Evolutionary conservation across 2,888 invertebrate genomes (phyloP).

Genomic region (Acanthosepion esculentum): DNA sequence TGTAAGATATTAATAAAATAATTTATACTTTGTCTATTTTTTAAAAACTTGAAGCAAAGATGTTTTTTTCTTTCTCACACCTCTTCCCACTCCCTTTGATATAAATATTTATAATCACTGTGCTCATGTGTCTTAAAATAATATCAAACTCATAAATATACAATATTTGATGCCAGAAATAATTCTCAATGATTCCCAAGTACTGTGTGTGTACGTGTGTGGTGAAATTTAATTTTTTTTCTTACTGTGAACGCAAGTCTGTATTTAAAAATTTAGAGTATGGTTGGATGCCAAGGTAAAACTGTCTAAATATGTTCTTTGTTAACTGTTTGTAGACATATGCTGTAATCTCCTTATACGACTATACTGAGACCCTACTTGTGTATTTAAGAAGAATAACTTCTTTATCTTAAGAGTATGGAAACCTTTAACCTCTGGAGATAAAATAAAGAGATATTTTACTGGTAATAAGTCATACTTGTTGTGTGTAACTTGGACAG

Average conservation of each 20-base stretch:
- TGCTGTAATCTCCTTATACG: background rate
- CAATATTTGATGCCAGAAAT: background rate
- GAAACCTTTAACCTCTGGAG: background rate
- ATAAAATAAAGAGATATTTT: background rate
- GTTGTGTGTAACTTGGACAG: constrained; percentile 4
- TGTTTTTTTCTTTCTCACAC: background rate
- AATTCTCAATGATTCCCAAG: background rate
- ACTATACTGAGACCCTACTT: background rate
- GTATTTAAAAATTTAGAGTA: background rate
- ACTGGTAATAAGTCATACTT: too few relatives aligned
- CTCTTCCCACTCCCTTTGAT: background rate
- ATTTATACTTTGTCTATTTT: too few relatives aligned
- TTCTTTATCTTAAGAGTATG: background rate
- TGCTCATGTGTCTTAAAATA: background rate
- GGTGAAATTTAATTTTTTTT: background rate
- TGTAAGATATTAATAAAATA: too few relatives aligned
- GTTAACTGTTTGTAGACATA: background rate
- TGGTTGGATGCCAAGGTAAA: background rate
- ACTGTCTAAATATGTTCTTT: background rate
- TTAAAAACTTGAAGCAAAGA: too few relatives aligned
- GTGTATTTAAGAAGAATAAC: background rate
- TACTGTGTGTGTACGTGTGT: background rate
- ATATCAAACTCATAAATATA: constrained; percentile 3
- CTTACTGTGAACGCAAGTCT: background rate
- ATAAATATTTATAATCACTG: background rate